A percentile compares a stretch with the other conserved stretches of the same genome.
These are phyloP conservation scores for Berghia stephanieae DNA, from an alignment of 1,140 invertebrate genomes.

Conservation along the genomic window DNA sequence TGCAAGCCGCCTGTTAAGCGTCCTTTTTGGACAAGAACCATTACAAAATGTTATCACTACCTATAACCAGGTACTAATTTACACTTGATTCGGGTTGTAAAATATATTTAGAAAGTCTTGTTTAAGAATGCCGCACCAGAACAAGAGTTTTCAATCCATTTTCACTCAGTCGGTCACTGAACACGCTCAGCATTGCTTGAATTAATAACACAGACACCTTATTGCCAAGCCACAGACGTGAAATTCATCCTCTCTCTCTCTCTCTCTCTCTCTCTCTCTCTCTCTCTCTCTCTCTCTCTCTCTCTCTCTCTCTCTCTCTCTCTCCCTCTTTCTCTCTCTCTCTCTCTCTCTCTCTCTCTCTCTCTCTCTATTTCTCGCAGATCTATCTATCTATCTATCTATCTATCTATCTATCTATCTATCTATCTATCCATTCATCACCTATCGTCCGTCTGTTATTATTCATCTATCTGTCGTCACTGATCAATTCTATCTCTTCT, in stretches of 20 bases:
- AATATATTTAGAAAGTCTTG: not conserved
- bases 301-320: slow-evolving; percentile 14
- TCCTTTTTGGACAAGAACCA: too few species aligned
- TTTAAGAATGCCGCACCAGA: not conserved
- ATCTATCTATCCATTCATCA: not conserved
- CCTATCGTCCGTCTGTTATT: not conserved
- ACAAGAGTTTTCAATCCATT: not conserved
- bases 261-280: not conserved
- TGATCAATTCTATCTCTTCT: too few species aligned
- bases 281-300: not conserved
- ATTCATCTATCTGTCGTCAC: not conserved
- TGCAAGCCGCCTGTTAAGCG: too few species aligned
- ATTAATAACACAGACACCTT: not conserved
- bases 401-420: not conserved
- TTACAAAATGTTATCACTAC: too few species aligned
- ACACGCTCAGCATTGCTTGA: not conserved
- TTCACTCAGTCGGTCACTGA: too few species aligned
- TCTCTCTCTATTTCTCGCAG: slow-evolving; percentile 12
- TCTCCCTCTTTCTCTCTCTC: slow-evolving; percentile 10
- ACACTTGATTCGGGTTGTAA: not conserved
- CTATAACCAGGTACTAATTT: too few species aligned
- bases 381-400: not conserved
- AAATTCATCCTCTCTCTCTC: not conserved
- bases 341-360: slow-evolving; percentile 15
- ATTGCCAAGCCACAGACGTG: not conserved